Conservation (phyloP, 2,888 invertebrate species). For the Andrena haemorrhoa region DNA sequence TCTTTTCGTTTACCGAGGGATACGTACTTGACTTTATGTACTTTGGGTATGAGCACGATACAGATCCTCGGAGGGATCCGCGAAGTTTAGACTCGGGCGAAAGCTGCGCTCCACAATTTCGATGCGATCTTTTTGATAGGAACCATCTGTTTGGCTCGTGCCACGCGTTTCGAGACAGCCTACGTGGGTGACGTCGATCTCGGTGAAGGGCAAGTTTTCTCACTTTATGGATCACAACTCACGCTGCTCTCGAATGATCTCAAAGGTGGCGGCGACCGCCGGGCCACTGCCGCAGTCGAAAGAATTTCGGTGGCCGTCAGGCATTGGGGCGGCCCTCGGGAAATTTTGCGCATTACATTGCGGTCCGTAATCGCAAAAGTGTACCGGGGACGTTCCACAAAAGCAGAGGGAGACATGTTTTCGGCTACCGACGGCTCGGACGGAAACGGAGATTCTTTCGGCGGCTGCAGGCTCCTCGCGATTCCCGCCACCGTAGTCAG, state of each 20-base stretch:
- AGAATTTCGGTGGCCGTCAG: constrained; percentile 4
- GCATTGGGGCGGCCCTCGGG: constrained; percentile 52
- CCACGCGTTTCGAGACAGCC: background rate
- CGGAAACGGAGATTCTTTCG: constrained; percentile 6
- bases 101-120: background rate
- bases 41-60: background rate
- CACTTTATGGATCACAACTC: background rate
- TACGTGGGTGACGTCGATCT: too few species aligned
- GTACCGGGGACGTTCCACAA: constrained; percentile 63
- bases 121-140: background rate
- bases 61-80: too few species aligned
- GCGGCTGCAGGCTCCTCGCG: background rate
- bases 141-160: background rate
- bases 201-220: constrained; percentile 12
- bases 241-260: constrained; percentile 38
- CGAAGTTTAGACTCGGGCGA: background rate
- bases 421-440: background rate
- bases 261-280: constrained; percentile 28
- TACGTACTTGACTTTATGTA: background rate
- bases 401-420: background rate
- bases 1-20: background rate
- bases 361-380: constrained; percentile 81
- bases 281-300: background rate
- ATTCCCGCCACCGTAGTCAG: constrained; percentile 34
- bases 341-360: constrained; percentile 81